Conservation (phyloP, 2,888 invertebrate genomes). For the Mythimna ferrago region DNA sequence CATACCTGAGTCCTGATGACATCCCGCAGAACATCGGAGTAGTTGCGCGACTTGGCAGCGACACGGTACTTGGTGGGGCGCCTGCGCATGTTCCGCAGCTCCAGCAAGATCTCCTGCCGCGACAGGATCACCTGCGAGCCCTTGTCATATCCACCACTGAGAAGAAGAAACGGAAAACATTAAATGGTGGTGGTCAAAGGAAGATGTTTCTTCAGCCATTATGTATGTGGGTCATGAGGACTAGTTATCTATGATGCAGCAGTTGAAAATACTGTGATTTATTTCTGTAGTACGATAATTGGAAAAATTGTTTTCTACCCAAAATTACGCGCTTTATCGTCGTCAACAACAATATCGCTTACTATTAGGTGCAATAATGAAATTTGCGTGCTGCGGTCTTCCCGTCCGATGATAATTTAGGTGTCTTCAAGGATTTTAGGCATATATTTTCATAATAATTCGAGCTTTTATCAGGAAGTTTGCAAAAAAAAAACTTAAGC, state of each 20-base stretch:
- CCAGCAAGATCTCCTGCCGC: slow-evolving; percentile 86
- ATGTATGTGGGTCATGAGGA: neutral
- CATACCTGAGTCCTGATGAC: slow-evolving; percentile 91
- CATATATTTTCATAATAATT: too few relatives aligned
- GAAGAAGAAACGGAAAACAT: neutral
- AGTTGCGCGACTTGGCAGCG: slow-evolving; percentile 89
- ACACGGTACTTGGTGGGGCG: slow-evolving; percentile 91
- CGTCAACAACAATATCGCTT: neutral
- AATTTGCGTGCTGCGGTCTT: too few relatives aligned
- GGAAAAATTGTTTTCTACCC: neutral
- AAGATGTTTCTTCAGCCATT: neutral
- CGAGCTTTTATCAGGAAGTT: too few relatives aligned
- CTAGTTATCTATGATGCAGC: neutral
- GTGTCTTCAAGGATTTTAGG: too few relatives aligned
- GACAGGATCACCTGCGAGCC: slow-evolving; percentile 58
- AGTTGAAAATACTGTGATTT: neutral
- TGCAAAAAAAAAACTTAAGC: neutral
- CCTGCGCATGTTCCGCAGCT: slow-evolving; percentile 91
- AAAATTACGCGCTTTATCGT: neutral
- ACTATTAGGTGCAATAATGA: too few relatives aligned
- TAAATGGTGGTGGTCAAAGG: neutral
- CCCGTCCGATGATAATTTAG: too few relatives aligned
- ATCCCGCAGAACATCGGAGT: slow-evolving; percentile 90
- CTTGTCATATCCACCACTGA: slow-evolving; percentile 47
- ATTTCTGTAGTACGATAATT: neutral